Evolutionary conservation across 2,113 vertebrate genomes (phyloP).

Genomic region (Cervus canadensis): DNA sequence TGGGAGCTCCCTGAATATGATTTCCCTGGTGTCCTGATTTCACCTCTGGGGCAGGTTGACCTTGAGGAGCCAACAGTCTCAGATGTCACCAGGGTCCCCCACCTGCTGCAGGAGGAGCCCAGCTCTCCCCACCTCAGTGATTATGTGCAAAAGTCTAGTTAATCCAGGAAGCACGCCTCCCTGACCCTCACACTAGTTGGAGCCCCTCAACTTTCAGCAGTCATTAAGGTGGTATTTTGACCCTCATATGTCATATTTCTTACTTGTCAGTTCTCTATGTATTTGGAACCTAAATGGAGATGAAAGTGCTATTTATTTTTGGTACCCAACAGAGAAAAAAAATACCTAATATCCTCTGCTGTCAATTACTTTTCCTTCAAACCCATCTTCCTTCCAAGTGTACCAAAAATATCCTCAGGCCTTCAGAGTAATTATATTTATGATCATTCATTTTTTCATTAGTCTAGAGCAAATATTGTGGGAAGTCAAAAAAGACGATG

Average conservation of each 20-base stretch:
- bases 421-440: constrained; percentile 74
- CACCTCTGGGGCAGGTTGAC: not conserved
- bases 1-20: not conserved
- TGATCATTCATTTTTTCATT: constrained; percentile 78
- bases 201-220: not conserved
- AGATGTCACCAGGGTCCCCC: not conserved
- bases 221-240: not conserved
- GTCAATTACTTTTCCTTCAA: constrained; percentile 59
- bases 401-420: constrained; percentile 70
- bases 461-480: constrained; percentile 77
- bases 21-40: not conserved
- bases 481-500: constrained; percentile 66
- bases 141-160: not conserved
- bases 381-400: constrained; percentile 61
- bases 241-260: not conserved
- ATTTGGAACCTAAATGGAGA: not conserved
- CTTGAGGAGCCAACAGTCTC: not conserved
- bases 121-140: not conserved
- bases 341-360: constrained; percentile 12
- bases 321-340: constrained; percentile 53
- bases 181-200: not conserved
- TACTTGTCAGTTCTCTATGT: constrained; percentile 39
- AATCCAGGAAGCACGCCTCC: not conserved
- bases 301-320: constrained; percentile 31
- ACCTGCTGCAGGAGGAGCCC: not conserved